Evolutionary conservation across 2,888 invertebrate genomes (phyloP), one percentile per base, ranked within the genome.

Genomic region (Netelia fuscicornis): DNA sequence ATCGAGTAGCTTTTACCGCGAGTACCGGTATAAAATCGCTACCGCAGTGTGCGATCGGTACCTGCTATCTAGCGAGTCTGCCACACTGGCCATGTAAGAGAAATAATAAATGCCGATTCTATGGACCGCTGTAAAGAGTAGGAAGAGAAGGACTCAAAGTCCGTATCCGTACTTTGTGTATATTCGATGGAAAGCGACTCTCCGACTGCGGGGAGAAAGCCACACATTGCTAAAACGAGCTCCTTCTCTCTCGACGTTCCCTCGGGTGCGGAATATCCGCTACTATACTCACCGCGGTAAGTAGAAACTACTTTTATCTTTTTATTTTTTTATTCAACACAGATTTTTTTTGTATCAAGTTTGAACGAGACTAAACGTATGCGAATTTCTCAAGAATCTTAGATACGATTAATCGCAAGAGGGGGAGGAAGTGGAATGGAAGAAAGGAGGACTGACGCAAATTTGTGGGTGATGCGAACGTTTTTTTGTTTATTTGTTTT

Each of bases 71-170:
- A 80, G 83, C 76, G 13, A 80, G 83, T 25, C 86, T 82, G 83
- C 79, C 74, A 82, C 71, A 68, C 71, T 78, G 82, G 84, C 84
- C 85, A 78, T 76, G 81, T 74, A 80, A 68, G 78, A 86, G 83
- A 87, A 88, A 88, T 87, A 88, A 88, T 88, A 87, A 87, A 88
- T 85, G 86, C 87, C 85, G 88, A 87, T 86, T 87, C 85, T 82
- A 87, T 86, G 54, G 68, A 54, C 68, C 10, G 25, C n/a, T 1
- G 37, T 17, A 23, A 13, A 17, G 86, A 81, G 25, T 1, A 25
- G 25, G 25, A 25, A 2, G 25, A 25, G 25, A 25, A 25, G 25
- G 25, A 25, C 25, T 25, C 2, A 1, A 25, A 25, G 25, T 2
- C 25, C 2, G 25, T 2, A 25, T 25, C 1, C 25, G 25, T 25